phyloP scores from a whole-genome alignment of 2,888 invertebrate genomes.

The Rhingia campestris region DNA sequence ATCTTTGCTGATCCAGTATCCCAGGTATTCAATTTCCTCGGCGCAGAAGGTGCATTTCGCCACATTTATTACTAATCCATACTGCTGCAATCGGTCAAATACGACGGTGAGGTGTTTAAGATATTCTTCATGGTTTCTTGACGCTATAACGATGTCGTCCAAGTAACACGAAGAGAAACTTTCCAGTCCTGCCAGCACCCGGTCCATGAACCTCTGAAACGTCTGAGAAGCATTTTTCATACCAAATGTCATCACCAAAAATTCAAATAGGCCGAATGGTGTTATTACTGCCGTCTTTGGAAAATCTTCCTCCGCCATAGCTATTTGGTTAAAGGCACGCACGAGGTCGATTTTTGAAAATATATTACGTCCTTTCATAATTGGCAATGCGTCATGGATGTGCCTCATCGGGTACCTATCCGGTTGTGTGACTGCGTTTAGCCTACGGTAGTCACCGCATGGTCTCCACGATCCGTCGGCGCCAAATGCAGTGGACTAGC shows the following conservation, averaged over 20 bases:
- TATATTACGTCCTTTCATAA: background rate
- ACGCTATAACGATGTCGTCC: conserved; percentile 29
- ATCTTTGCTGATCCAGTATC: conserved; percentile 34
- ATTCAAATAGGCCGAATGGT: conserved; percentile 36
- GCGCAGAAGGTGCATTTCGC: conserved; percentile 65
- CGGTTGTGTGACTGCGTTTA: too few species aligned
- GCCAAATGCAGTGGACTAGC: too few species aligned
- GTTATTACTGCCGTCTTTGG: conserved; percentile 45
- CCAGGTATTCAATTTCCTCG: conserved; percentile 57
- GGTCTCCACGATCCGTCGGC: too few species aligned
- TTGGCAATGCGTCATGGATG: background rate
- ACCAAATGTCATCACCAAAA: conserved; percentile 34
- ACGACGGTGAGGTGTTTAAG: conserved; percentile 11
- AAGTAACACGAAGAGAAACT: conserved; percentile 24
- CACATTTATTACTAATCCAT: conserved; percentile 16
- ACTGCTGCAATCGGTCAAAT: conserved; percentile 1
- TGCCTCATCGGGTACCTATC: background rate
- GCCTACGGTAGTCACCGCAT: too few species aligned
- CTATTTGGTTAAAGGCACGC: conserved; percentile 32
- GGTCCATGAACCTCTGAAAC: conserved; percentile 27
- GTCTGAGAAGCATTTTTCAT: conserved; percentile 34
- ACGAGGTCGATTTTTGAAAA: conserved; percentile 12
- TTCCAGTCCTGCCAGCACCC: conserved; percentile 19
- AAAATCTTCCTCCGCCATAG: conserved; percentile 25
- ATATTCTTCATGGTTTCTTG: background rate